Conservation (phyloP, 2,113 vertebrate species). For the Turdus rufiventris region DNA sequence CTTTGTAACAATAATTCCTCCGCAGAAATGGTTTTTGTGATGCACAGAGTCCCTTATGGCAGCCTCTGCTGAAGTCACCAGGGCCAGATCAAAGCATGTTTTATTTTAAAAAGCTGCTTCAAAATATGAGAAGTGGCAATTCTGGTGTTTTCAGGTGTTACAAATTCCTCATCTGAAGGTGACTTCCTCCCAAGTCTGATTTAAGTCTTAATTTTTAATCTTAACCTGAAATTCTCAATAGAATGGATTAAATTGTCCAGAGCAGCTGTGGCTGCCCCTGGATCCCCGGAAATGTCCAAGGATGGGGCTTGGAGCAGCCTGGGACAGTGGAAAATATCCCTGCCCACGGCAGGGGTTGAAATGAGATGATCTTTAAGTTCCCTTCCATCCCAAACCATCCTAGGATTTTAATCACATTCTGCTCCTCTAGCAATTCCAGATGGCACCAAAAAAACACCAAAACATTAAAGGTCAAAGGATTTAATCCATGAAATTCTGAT, state of each 20-base stretch:
- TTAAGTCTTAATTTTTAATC: not conserved
- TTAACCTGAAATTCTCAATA: not conserved
- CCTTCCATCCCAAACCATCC: not conserved
- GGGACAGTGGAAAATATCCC: not conserved
- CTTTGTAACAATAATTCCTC: not conserved
- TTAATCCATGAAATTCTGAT: not conserved
- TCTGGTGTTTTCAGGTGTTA: not conserved
- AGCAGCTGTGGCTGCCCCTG: not conserved
- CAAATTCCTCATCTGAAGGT: not conserved
- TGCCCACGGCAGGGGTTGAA: accelerated
- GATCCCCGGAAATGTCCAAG: not conserved
- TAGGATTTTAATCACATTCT: not conserved
- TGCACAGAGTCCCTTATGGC: not conserved
- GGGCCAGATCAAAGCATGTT: not conserved
- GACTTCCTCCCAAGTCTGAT: not conserved
- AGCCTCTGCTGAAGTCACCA: not conserved
- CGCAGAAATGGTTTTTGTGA: not conserved
- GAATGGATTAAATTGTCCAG: not conserved
- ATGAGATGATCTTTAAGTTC: not conserved
- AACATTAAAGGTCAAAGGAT: not conserved
- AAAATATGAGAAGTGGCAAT: not conserved
- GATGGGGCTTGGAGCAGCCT: not conserved
- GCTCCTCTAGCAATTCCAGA: not conserved
- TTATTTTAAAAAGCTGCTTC: not conserved
- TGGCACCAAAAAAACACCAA: not conserved